Base-by-base conservation (phyloP, 2,888 invertebrate genomes). In the Epinotia ramella region DNA sequence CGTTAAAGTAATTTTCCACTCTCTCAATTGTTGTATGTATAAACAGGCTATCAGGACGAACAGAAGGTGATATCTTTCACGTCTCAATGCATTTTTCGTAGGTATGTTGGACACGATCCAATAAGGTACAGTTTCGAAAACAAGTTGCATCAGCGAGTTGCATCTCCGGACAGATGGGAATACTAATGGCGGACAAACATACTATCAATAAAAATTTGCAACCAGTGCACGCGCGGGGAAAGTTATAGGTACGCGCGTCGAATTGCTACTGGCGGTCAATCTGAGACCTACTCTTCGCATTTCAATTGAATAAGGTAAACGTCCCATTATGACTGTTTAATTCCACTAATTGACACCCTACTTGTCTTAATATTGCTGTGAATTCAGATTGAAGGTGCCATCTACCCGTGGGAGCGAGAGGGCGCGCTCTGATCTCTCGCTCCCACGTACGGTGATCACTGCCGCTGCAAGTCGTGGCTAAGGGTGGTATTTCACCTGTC, bases 71-170 rank as follows among this genome's bases (percentile, higher is more conserved):
- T 59, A 44, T 20, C 68, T 3, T 24, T 46, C 16, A 24, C 33
- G 24, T 44, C 20, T 2, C 59, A 24, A 12, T 24, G 24, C 57
- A 46, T 69, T 69, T 60, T 68, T 60, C n/a, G 44, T 46, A 68
- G 24, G 16, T 20, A 53, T 67, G 56, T 62, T 67, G 66, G 69
- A 20, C 16, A 11, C 24, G 24, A 60, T 69, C 69, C 69, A 69
- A 68, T 68, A 68, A 68, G 69, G 16, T 62, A 60, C 28, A 69
- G 59, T 59, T 69, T 69, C 69, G 69, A 69, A 69, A 69, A 69
- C 67, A 67, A 67, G 56, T 69, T 69, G 69, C 69, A 69, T 69
- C 69, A 69, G 59, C 28, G 18, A n/a, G 59, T 60, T 69, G 69
- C 69, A 69, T 69, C 69, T 69, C 69, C 46, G 20, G 24, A n/a